phyloP scores from a whole-genome alignment of 2,888 invertebrate genomes.

The Crematogaster levior region DNA sequence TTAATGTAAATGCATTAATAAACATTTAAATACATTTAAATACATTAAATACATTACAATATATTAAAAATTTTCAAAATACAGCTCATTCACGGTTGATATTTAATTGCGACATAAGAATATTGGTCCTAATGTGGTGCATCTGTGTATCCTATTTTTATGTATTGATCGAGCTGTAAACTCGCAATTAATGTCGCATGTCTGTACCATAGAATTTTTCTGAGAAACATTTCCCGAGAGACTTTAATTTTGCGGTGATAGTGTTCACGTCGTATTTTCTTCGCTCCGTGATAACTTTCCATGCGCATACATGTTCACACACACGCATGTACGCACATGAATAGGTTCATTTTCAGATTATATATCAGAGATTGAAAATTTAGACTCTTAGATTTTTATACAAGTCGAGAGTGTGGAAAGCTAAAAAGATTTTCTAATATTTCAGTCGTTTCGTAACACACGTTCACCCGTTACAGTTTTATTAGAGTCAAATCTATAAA shows the following conservation, averaged over 20 bases:
- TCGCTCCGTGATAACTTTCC: conserved; percentile 13
- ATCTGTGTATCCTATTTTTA: conserved; percentile 25
- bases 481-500: conserved; percentile 6
- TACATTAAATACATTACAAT: neutral
- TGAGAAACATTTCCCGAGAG: conserved; percentile 31
- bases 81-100: neutral
- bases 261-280: neutral
- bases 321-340: neutral
- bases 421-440: conserved; percentile 4
- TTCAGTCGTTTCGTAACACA: conserved; percentile 5
- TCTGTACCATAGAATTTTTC: conserved; percentile 36
- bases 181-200: conserved; percentile 34
- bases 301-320: neutral
- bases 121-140: neutral
- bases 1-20: conserved; percentile 8
- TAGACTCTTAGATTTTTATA: neutral
- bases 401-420: neutral
- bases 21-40: conserved; percentile 4
- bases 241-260: conserved; percentile 43
- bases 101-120: conserved; percentile 21
- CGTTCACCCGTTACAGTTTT: neutral
- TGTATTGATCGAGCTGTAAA: conserved; percentile 47
- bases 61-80: neutral
- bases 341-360: neutral
- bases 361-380: neutral